A percentile compares a stretch with the other conserved stretches of the same genome.
Conservation (phyloP, 2,797 vertebrate species). For the Myotis daubentonii region DNA sequence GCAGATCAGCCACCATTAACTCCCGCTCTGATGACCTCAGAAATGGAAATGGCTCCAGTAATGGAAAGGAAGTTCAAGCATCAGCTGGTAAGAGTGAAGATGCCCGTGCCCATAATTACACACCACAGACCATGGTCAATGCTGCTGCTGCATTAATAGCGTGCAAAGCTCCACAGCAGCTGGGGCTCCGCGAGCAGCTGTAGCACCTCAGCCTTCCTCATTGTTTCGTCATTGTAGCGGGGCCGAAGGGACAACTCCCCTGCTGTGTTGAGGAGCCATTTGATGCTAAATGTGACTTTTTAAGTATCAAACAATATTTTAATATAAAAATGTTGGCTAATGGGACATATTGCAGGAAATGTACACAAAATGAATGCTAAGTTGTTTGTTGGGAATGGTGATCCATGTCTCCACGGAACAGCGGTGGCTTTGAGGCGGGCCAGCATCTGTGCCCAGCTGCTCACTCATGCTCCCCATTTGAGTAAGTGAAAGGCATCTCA, state of each 20-base stretch:
- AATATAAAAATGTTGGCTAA: neutral
- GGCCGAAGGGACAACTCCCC: neutral
- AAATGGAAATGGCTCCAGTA: neutral
- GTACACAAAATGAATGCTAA: neutral
- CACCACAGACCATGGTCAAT: neutral
- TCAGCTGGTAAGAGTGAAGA: neutral
- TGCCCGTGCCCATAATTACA: neutral
- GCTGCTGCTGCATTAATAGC: neutral
- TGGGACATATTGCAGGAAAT: neutral
- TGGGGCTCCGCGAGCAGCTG: neutral
- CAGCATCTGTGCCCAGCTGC: too few relatives aligned
- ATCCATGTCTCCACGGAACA: rapidly evolving
- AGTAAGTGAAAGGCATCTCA: neutral
- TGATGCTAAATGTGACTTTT: neutral
- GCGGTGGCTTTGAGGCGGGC: rapidly evolving
- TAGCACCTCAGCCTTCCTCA: neutral
- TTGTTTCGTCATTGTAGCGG: neutral
- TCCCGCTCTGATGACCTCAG: neutral
- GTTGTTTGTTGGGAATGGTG: rapidly evolving
- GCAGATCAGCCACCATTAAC: neutral
- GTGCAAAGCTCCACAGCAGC: neutral
- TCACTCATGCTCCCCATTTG: neutral
- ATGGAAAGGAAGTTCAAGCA: constrained; percentile 23
- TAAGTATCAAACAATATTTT: neutral
- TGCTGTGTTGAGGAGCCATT: neutral